Conservation (phyloP, 92 coral and sea anemone species). For the Heteractis magnifica region DNA sequence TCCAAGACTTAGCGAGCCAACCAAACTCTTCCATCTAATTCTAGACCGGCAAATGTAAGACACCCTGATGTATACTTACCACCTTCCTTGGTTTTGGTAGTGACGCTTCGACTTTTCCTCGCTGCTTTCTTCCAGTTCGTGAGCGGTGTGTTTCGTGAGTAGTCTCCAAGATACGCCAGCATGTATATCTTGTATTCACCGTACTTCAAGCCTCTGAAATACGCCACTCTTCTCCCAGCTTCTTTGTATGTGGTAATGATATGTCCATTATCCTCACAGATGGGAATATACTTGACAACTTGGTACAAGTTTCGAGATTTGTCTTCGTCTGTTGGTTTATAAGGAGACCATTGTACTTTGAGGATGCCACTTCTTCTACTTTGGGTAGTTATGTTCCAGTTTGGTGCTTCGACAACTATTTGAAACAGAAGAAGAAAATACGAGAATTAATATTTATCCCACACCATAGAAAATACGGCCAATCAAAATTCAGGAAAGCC, state of each 20-base stretch:
- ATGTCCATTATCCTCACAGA: background rate
- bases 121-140: constrained; percentile 6
- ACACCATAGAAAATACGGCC: too few relatives aligned
- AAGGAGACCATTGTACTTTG: background rate
- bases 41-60: too few relatives aligned
- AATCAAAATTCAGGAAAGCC: too few relatives aligned
- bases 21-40: too few relatives aligned
- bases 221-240: background rate
- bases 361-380: background rate
- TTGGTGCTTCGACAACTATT: background rate
- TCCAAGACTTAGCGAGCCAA: too few relatives aligned
- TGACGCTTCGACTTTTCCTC: background rate
- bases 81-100: background rate
- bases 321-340: background rate
- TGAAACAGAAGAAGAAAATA: background rate
- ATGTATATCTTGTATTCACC: background rate
- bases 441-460: background rate
- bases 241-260: background rate
- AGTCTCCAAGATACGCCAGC: background rate
- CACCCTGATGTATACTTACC: background rate
- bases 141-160: background rate
- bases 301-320: background rate
- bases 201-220: background rate
- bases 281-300: background rate
- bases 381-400: background rate